A percentile compares a stretch with the other conserved stretches of the same genome.
Evolutionary conservation across 2,888 invertebrate species (phyloP).

Genomic region (Gasteruption jaculator): DNA sequence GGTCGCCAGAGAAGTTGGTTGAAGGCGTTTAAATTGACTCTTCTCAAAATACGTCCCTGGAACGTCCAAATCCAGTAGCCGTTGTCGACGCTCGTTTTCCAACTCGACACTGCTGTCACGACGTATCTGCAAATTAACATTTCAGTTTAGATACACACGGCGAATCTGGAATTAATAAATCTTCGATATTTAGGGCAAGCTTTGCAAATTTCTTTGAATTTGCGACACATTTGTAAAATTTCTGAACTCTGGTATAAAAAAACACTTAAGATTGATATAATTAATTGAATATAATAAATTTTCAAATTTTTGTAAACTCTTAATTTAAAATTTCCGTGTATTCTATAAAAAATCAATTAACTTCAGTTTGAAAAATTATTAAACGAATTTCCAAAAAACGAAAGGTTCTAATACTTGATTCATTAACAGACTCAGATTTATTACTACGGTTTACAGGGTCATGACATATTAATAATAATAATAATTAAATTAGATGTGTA

Average conservation of each 20-base stretch:
- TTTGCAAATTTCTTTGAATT: too few relatives aligned
- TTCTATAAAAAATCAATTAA: neutral
- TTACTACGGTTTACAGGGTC: neutral
- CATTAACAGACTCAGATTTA: neutral
- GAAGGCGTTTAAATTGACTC: constrained; percentile 88
- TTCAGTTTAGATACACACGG: neutral
- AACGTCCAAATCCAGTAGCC: constrained; percentile 98
- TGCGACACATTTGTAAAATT: too few relatives aligned
- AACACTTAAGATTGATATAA: too few relatives aligned
- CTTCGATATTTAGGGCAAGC: too few relatives aligned
- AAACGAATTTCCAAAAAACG: neutral
- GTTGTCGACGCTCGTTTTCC: constrained; percentile 88
- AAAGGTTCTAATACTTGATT: neutral
- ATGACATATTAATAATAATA: too few relatives aligned
- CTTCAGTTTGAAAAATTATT: constrained; percentile 1
- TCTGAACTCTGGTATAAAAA: too few relatives aligned
- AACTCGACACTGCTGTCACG: constrained; percentile 89
- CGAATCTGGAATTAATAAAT: too few relatives aligned
- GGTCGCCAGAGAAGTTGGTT: constrained; percentile 96
- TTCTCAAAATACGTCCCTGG: constrained; percentile 76
- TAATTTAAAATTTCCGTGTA: neutral
- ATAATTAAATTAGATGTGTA: constrained; percentile 2
- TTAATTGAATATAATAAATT: too few relatives aligned
- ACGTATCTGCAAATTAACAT: constrained; percentile 62
- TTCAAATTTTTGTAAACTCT: neutral